Evolutionary conservation across 2,888 invertebrate genomes (phyloP).

Genomic region (Drosophila barbarae): DNA sequence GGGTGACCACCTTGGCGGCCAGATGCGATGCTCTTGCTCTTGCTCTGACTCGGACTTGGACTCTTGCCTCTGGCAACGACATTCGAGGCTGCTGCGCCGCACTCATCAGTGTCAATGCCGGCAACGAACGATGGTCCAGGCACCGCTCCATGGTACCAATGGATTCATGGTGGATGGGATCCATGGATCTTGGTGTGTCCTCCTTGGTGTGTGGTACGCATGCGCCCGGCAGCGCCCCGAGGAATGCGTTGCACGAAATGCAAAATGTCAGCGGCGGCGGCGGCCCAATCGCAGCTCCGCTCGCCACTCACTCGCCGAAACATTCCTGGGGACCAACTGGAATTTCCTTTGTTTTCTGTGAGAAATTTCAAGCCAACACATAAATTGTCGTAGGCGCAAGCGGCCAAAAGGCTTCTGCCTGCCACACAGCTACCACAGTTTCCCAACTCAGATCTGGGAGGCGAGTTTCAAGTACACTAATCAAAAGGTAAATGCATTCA

Average conservation of each 20-base stretch:
- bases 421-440: constrained; percentile 43
- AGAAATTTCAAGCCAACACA: constrained; percentile 71
- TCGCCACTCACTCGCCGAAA: constrained; percentile 59
- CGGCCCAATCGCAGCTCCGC: constrained; percentile 53
- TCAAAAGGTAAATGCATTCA: neutral
- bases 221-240: constrained; percentile 75
- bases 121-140: constrained; percentile 21
- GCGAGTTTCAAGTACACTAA: constrained; percentile 39
- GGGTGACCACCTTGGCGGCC: constrained; percentile 73
- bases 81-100: constrained; percentile 39
- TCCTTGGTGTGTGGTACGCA: constrained; percentile 72
- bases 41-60: constrained; percentile 25
- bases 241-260: constrained; percentile 78
- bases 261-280: constrained; percentile 76
- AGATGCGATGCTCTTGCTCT: constrained; percentile 27
- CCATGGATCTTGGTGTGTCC: constrained; percentile 43
- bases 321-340: constrained; percentile 67
- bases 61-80: constrained; percentile 54
- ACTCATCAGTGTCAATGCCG: constrained; percentile 76
- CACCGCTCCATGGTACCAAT: neutral
- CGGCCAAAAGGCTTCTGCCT: constrained; percentile 26
- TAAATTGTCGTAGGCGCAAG: constrained; percentile 74
- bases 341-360: constrained; percentile 78
- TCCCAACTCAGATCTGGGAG: constrained; percentile 25
- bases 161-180: constrained; percentile 33